Conservation (phyloP, 2,888 invertebrate genomes). For the Yponomeuta plumbellus region DNA sequence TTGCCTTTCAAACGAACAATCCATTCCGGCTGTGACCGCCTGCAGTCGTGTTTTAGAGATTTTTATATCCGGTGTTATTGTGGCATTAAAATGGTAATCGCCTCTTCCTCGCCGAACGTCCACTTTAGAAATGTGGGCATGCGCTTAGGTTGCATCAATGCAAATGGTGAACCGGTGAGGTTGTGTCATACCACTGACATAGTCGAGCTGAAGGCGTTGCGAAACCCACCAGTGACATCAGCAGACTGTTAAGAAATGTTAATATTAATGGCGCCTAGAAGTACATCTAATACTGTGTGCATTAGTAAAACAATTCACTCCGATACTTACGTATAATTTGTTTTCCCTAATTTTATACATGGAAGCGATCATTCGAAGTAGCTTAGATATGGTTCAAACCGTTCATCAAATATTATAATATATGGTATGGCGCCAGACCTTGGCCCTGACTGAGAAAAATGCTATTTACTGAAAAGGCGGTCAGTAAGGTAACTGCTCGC, state of each 20-base stretch:
- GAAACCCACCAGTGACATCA: slow-evolving; percentile 41
- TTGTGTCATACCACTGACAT: slow-evolving; percentile 29
- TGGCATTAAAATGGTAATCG: slow-evolving; percentile 4
- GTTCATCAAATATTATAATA: not conserved
- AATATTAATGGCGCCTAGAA: not conserved
- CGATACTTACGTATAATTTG: too few species aligned
- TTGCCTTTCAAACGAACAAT: not conserved
- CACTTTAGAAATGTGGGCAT: not conserved
- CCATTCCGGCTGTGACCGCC: not conserved
- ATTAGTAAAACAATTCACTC: not conserved
- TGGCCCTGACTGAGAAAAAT: not conserved
- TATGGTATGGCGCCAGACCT: not conserved
- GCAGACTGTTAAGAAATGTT: slow-evolving; percentile 9
- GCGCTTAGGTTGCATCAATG: slow-evolving; percentile 10
- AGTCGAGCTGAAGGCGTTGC: slow-evolving; percentile 28
- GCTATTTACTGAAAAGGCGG: not conserved
- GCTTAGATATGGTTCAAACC: too few species aligned
- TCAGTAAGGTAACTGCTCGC: not conserved
- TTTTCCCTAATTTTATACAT: not conserved
- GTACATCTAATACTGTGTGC: not conserved
- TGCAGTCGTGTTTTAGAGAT: not conserved
- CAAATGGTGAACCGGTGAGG: slow-evolving; percentile 15
- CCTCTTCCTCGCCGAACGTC: not conserved
- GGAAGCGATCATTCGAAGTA: too few species aligned
- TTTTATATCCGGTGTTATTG: slow-evolving; percentile 4